Evolutionary conservation across 30 jellyfish, hydroid and myxozoan species (phyloP).

Genomic region (Haliclystus octoradiatus): DNA sequence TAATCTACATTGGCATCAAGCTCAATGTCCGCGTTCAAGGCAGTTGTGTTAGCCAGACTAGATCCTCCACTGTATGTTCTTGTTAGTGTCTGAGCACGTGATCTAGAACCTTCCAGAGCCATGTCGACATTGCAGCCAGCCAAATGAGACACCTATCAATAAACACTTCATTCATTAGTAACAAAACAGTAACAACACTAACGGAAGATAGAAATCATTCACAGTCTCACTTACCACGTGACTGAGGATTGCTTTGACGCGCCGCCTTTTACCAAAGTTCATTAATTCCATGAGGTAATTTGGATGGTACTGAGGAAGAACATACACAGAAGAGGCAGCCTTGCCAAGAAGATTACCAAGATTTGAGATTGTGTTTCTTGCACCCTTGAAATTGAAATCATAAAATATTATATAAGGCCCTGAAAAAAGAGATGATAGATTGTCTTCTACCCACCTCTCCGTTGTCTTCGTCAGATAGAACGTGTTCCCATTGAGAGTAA

Average conservation of each 20-base stretch:
- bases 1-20: not conserved
- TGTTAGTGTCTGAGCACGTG: slow-evolving; percentile 62
- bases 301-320: slow-evolving; percentile 95
- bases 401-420: no score
- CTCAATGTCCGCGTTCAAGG: not conserved
- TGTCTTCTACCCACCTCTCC: no score
- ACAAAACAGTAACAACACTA: not conserved
- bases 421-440: no score
- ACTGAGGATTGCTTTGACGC: slow-evolving; percentile 85
- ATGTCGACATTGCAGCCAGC: slow-evolving; percentile 90
- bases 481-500: slow-evolving; percentile 92
- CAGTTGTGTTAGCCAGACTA: not conserved
- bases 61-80: slow-evolving; percentile 68
- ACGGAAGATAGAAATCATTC: not conserved
- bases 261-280: slow-evolving; percentile 89
- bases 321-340: slow-evolving; percentile 2
- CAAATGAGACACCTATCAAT: slow-evolving; percentile 69
- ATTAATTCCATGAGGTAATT: slow-evolving; percentile 63
- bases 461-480: no score
- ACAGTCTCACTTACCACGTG: slow-evolving; percentile 91
- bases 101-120: slow-evolving; percentile 76
- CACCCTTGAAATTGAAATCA: no score
- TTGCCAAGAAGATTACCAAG: not conserved
- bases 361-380: no score
- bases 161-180: not conserved